A percentile compares a stretch with the other conserved stretches of the same genome.
Conservation (phyloP, 1,140 invertebrate species). For the Pseudomyrmex cubaensis region DNA sequence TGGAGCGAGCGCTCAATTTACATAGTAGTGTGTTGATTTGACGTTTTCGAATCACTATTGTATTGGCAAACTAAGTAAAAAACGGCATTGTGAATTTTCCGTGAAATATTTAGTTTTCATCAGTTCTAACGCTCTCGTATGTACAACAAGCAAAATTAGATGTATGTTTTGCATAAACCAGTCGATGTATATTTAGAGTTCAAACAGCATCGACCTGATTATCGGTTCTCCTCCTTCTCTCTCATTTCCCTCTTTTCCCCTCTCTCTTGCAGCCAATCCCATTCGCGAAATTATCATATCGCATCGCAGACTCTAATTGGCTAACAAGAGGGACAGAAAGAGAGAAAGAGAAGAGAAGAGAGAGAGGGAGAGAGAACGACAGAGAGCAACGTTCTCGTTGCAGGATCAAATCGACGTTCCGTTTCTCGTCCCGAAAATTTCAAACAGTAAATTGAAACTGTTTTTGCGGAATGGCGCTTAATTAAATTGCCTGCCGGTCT, state of each 20-base stretch:
- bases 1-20: too few species aligned
- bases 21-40: too few species aligned
- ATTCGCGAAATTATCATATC: conserved; percentile 56
- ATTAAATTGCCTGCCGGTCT: conserved; percentile 67
- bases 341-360: background rate
- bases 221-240: conserved; percentile 4
- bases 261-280: background rate
- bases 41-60: background rate
- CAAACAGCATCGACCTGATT: conserved; percentile 37
- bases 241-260: background rate
- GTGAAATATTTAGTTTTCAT: conserved; percentile 37
- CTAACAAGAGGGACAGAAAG: conserved; percentile 10
- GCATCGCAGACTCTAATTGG: conserved; percentile 55
- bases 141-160: conserved; percentile 26
- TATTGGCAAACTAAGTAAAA: background rate
- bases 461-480: conserved; percentile 65
- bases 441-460: conserved; percentile 67
- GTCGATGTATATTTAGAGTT: conserved; percentile 44
- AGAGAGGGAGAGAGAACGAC: background rate
- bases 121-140: conserved; percentile 4
- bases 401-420: conserved; percentile 36
- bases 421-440: conserved; percentile 63
- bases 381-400: conserved; percentile 4
- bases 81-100: conserved; percentile 7
- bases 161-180: conserved; percentile 34